Evolutionary conservation across 2,797 vertebrate genomes (phyloP), one percentile per base, ranked within the genome.

Genomic region (Chromobotia macracanthus): DNA sequence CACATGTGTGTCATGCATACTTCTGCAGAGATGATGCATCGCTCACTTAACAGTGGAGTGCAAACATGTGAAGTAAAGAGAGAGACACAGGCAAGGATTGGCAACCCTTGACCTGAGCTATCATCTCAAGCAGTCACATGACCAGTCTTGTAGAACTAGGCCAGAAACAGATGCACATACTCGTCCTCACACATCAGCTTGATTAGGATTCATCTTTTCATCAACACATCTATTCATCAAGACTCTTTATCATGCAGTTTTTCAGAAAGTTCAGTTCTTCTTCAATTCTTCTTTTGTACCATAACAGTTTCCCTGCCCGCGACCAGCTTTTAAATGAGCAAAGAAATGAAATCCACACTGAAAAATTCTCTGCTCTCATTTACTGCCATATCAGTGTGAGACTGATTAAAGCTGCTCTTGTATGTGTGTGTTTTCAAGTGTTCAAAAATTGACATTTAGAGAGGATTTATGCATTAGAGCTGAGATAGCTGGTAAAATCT

Each of bases 361-460:
- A 89, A 84, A 85, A 90, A 90, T 88, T 89, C 85, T 86, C 85
- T 61, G 63, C 79, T 86, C 79, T 87, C 88, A 86, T 91, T 89
- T 90, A 89, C 85, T 81, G 83, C 85, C 56, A 50, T 84, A 90
- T 82, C 86, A 82, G 77, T 80, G 82, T 83, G 81, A 81, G 82
- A 80, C 79, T 80, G 82, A 86, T 86, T 84, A 83, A 83, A 75
- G 66, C 83, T 58, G 79, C n/a, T 63, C 71, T 72, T 71, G n/a
- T n/a, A n/a, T n/a, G n/a, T n/a, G 77, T 77, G 80, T 82, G 66
- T 85, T 81, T 84, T 67, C 78, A 70, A 67, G 76, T 50, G 25
- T 72, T 82, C 51, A 80, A 78, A 83, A 73, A 76, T 19, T 71
- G 77, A 82, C 81, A 79, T 64, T 75, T 61, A 51, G 35, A 79